Evolutionary conservation across 2,888 invertebrate species (phyloP), one percentile per base, ranked within the genome.

Genomic region (Seira ritae): DNA sequence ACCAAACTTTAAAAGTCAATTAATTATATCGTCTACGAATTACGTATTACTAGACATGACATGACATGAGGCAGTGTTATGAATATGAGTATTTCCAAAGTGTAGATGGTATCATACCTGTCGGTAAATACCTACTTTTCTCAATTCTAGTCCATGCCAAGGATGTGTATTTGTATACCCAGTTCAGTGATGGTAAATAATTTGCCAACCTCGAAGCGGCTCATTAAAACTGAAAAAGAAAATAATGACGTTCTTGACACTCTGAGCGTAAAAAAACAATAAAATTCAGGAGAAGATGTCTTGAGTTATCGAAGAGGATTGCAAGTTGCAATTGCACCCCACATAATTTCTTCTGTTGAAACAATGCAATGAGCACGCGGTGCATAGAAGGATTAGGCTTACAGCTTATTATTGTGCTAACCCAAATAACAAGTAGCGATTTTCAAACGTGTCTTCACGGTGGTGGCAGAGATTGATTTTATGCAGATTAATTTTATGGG

Each of bases 401-500:
- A 31, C 31, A 31, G 31, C 2, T 55, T 55, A 17, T 55, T 55
- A 17, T 55, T 55, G 3, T 17, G 15, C 55, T 55, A 55, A 55
- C 55, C n/a, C 55, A 55, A 55, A 55, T 55, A 55, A 3, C 17
- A n/a, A 55, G 17, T 31, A 55, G 55, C 15, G 55, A 12, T 55
- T 55, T 55, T 55, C 3, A 55, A 31, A 55, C 55, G 55, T 55
- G 55, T 3, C 55, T 55, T 55, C 55, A 55, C 55, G 55, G 55
- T 55, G 17, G n/a, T 55, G 55, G 55, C 17, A 55, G 55, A 55
- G 55, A 55, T 55, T 55, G 55, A 55, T 55, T 55, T 55, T 55
- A 55, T 55, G 55, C 55, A 55, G 55, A 55, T 55, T 55, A 55
- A 55, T 55, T 55, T 55, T 55, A 55, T 55, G 55, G 55, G 55